These are phyloP conservation scores for Parotia lawesii DNA, from an alignment of 2,113 vertebrate genomes.

Conservation along the genomic window DNA sequence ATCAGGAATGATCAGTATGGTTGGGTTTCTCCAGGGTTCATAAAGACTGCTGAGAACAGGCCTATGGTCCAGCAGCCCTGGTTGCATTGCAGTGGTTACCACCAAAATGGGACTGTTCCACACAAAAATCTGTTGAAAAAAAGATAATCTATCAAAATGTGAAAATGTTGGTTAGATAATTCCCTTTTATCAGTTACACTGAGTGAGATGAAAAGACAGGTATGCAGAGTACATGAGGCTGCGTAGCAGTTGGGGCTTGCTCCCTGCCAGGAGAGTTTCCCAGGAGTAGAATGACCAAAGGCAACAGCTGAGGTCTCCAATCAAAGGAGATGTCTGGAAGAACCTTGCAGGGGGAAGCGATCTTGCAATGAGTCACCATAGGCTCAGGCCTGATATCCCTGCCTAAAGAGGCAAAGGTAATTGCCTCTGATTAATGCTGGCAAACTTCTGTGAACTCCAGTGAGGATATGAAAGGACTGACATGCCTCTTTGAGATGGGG, in stretches of 20 bases:
- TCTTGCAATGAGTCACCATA: constrained; percentile 3
- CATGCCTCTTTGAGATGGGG: constrained; percentile 40
- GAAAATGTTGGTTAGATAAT: not conserved
- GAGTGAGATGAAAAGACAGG: not conserved
- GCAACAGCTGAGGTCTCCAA: not conserved
- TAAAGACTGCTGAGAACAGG: not conserved
- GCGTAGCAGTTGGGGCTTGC: not conserved
- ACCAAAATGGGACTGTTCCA: not conserved
- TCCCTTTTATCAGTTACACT: not conserved
- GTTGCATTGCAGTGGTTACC: not conserved
- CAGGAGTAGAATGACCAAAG: constrained; percentile 1
- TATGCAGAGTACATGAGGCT: not conserved
- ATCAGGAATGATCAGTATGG: not conserved
- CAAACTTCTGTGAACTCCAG: constrained; percentile 53
- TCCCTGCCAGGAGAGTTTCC: constrained; percentile 19
- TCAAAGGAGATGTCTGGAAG: constrained; percentile 31
- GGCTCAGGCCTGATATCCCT: constrained; percentile 39
- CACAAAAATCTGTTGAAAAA: not conserved
- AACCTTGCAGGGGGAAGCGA: not conserved
- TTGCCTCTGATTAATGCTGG: constrained; percentile 48
- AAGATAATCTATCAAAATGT: not conserved
- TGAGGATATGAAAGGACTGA: constrained; percentile 49
- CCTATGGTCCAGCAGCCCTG: not conserved
- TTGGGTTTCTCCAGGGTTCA: not conserved
- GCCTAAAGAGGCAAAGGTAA: constrained; percentile 33